Evolutionary conservation across 2,888 invertebrate genomes (phyloP), one percentile per base, ranked within the genome.

Genomic region (Dolichomitus sp.): DNA sequence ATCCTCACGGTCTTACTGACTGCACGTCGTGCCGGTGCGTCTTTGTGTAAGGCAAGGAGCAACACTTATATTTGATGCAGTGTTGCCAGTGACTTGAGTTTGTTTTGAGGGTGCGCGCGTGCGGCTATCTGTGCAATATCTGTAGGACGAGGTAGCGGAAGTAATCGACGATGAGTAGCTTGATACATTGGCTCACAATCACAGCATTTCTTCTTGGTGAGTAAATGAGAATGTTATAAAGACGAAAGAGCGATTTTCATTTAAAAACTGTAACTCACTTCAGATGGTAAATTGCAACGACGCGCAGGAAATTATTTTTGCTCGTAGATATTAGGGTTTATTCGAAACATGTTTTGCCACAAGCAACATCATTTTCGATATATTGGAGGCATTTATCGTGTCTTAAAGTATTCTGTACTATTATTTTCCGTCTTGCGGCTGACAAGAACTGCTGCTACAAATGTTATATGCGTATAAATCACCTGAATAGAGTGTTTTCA

Each of bases 171-270:
- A 83, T 78, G 81, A 75, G 59, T 57, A 50, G 54, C 45, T 80
- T 77, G 45, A 63, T 70, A 63, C 72, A 59, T 68, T 85, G 80
- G 73, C 68, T 85, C 27, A 66, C 78, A 17, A 27, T 85, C 45
- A 40, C 80, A 40, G 78, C 74, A 61, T 68, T 81, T 63, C 54
- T 84, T 52, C 52, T 85, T 9, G 86, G 87, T 87, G 48, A 87
- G 87, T 85, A 33, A 57, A 30, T 12, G 12, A 4, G n/a, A 14
- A 14, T 23, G 5, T 4, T 6, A 33, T 7, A 27, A 27, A 54
- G 0, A 54, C 23, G 5, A 54, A 12, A 23, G 27, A 27, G 6
- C 27, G 30, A n/a, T 17, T 6, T 42, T 42, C 11, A 14, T 14
- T 42, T 12, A 12, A 42, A 42, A 42, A 14, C 42, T 42, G 42